Evolutionary conservation across 2,113 vertebrate species (phyloP).

Genomic region (Choloepus hoffmanni): DNA sequence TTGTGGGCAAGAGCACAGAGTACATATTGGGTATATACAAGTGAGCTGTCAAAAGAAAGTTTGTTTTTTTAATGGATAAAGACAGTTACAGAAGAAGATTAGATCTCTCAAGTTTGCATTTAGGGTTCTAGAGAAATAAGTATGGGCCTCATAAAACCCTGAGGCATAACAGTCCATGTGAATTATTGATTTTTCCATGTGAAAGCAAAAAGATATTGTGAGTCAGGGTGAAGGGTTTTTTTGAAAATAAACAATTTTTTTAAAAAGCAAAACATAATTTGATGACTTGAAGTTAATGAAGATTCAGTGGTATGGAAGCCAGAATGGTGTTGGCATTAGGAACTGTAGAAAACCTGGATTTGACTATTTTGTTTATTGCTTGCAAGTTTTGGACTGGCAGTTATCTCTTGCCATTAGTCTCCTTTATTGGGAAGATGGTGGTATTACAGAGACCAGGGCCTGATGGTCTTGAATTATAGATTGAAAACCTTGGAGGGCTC

Average conservation of each 20-base stretch:
- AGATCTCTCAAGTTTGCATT: not conserved
- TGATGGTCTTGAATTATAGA: not conserved
- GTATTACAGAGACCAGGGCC: not conserved
- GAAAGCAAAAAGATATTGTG: not conserved
- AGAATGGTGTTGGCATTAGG: not conserved
- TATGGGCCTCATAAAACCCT: not conserved
- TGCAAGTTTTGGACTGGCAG: not conserved
- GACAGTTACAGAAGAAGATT: not conserved
- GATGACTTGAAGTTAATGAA: not conserved
- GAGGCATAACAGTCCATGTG: not conserved
- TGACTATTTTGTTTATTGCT: not conserved
- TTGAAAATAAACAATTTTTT: not conserved
- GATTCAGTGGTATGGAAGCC: not conserved
- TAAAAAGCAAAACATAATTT: not conserved
- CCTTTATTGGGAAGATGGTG: not conserved
- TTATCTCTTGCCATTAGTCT: not conserved
- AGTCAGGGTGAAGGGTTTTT: not conserved
- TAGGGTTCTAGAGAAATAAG: not conserved
- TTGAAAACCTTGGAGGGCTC: not conserved
- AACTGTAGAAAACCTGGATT: not conserved
- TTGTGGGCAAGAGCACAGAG: not conserved
- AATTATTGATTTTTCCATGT: slow-evolving; percentile 33
- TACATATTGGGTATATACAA: not conserved
- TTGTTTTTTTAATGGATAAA: not conserved
- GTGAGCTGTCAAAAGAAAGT: not conserved